Percentiles rank a stretch among this genome's conserved stretches.
Conservation (phyloP, 2,797 vertebrate genomes). For the Notamacropus eugenii region DNA sequence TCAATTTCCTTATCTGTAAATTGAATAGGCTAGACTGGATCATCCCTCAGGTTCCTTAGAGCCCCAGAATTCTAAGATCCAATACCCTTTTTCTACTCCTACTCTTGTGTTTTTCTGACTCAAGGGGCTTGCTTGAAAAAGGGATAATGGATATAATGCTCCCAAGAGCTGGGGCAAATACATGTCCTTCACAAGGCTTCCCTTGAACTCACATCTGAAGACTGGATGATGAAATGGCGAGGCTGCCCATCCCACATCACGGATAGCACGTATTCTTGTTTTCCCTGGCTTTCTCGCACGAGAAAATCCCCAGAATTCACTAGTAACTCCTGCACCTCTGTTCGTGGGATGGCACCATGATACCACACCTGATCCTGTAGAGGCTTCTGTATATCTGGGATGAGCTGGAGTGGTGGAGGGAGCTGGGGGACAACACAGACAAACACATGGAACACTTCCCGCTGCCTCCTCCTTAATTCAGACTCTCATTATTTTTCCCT, state of each 20-base stretch:
- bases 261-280: conserved; percentile 94
- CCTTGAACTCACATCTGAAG: conserved; percentile 87
- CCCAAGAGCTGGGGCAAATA: not conserved
- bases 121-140: too few species aligned
- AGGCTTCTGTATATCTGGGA: conserved; percentile 91
- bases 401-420: conserved; percentile 81
- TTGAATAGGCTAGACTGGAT: not conserved
- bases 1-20: not conserved
- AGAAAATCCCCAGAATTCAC: conserved; percentile 91
- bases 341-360: conserved; percentile 93
- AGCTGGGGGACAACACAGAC: conserved; percentile 82
- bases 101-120: not conserved
- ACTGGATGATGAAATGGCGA: conserved; percentile 97
- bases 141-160: not conserved
- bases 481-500: not conserved
- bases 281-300: conserved; percentile 95
- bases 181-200: not conserved
- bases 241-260: conserved; percentile 91
- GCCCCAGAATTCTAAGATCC: not conserved
- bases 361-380: conserved; percentile 96
- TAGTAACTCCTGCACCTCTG: conserved; percentile 92
- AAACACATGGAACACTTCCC: not conserved
- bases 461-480: not conserved
- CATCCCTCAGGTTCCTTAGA: not conserved
- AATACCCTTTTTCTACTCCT: not conserved